Base-by-base conservation (phyloP, 1,140 invertebrate genomes). In the Nebria ingens region DNA sequence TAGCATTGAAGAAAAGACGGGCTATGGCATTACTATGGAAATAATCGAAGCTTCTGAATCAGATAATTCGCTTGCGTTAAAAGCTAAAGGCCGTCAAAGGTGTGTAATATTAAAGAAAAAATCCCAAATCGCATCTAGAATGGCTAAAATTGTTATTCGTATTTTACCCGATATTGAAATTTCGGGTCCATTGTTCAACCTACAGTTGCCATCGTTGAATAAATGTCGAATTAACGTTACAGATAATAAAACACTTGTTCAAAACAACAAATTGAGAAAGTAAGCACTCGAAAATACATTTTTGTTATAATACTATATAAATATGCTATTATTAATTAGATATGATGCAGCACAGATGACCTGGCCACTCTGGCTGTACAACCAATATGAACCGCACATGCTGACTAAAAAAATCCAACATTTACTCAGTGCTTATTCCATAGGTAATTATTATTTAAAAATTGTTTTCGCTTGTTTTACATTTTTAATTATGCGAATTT, bases 1-100 rank as follows among this genome's bases (percentile, higher is more conserved):
- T 50, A 19, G 45, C 1, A 50, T 19, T 4, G 50, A 21, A 9
- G 19, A 22, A 19, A 17, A 4, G 6, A 51, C 50, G 2, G 58
- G 66, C 6, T 67, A 65, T 56, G 69, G 69, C 19, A 64, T 70
- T 1, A 65, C 62, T 6, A 69, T 71, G 69, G 69, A 71, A 61
- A 63, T 69, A 22, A 68, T 64, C 55, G 68, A 71, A 59, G 61
- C 59, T 11, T 19, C 56, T 1, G 58, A 58, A 42, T 55, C 62
- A 12, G 20, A 21, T 17, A 59, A 61, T 40, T 54, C 61, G 21
- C 55, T 70, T 3, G 63, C 65, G 56, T 60, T 71, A 13, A 71
- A 70, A 60, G 69, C 69, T 6, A 59, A 63, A 52, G 67, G 68
- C 2, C 54, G 69, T 40, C 69, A 71, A 56, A 60, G 69, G 40